phyloP scores from a whole-genome alignment of 2,113 vertebrate species.

The Tragelaphus strepsiceros region DNA sequence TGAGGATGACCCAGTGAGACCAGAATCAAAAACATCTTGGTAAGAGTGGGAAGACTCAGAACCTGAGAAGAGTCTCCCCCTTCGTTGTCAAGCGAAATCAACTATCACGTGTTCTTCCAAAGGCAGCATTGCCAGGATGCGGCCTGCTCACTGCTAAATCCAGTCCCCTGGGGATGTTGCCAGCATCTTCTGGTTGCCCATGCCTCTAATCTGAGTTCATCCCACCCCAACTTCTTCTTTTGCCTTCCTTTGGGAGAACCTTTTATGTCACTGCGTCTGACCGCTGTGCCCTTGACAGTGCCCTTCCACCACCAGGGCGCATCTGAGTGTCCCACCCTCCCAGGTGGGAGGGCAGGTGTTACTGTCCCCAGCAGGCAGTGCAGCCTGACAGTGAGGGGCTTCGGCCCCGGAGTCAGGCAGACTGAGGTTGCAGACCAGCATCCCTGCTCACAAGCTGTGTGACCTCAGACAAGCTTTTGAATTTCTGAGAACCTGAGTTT shows the following conservation, averaged over 20 bases:
- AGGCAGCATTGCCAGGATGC: neutral
- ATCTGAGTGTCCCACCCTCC: neutral
- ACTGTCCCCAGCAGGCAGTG: neutral
- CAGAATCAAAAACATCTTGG: neutral
- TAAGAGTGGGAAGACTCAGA: neutral
- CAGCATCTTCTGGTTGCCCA: too few species aligned
- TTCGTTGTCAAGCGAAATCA: neutral
- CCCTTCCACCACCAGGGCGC: neutral
- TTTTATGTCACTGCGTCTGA: rapidly evolving
- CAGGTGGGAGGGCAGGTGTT: neutral
- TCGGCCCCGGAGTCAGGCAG: neutral
- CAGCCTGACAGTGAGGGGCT: neutral
- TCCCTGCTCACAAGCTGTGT: neutral
- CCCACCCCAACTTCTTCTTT: neutral
- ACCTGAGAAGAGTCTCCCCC: neutral
- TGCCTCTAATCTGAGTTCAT: neutral
- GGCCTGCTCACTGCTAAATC: neutral
- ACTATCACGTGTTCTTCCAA: neutral
- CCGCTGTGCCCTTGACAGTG: too few species aligned
- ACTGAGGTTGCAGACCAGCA: neutral
- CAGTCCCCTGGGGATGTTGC: neutral
- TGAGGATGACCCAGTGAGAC: neutral
- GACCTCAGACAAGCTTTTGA: neutral
- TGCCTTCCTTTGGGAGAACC: neutral
- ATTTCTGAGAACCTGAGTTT: neutral